phyloP scores from a whole-genome alignment of 2,113 vertebrate genomes.

The Clarias macrocephalus region DNA sequence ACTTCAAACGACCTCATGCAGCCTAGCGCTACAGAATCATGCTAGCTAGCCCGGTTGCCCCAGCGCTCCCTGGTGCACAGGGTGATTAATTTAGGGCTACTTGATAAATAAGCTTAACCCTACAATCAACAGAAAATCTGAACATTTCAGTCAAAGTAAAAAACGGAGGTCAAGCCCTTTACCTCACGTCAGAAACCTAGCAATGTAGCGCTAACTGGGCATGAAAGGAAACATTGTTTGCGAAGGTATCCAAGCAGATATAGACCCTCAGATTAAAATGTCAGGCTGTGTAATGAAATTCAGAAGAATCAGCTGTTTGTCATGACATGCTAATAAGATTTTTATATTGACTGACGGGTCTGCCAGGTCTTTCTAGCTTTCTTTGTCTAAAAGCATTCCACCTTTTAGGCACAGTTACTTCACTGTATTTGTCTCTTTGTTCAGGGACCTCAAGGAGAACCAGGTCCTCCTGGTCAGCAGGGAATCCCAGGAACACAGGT shows the following conservation, averaged over 20 bases:
- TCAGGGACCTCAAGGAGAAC: constrained; percentile 86
- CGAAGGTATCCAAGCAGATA: not conserved
- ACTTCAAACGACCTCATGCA: not conserved
- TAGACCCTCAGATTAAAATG: not conserved
- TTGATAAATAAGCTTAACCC: not conserved
- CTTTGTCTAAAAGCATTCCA: not conserved
- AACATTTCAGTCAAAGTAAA: not conserved
- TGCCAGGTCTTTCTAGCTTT: not conserved
- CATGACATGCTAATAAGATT: not conserved
- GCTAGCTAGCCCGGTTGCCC: not conserved
- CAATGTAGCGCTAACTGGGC: not conserved
- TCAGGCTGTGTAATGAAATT: not conserved
- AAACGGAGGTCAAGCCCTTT: not conserved
- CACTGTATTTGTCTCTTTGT: not conserved
- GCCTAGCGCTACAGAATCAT: no score
- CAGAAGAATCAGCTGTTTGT: not conserved
- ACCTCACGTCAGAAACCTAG: not conserved
- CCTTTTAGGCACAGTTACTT: not conserved
- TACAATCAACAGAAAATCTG: not conserved
- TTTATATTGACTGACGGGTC: not conserved
- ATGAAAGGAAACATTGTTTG: not conserved
- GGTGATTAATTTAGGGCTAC: not conserved
- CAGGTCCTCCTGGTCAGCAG: constrained; percentile 84
- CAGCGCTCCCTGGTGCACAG: not conserved
- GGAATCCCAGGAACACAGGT: constrained; percentile 78